Evolutionary conservation across 2,797 vertebrate genomes (phyloP).

Genomic region (Pipistrellus nathusii): DNA sequence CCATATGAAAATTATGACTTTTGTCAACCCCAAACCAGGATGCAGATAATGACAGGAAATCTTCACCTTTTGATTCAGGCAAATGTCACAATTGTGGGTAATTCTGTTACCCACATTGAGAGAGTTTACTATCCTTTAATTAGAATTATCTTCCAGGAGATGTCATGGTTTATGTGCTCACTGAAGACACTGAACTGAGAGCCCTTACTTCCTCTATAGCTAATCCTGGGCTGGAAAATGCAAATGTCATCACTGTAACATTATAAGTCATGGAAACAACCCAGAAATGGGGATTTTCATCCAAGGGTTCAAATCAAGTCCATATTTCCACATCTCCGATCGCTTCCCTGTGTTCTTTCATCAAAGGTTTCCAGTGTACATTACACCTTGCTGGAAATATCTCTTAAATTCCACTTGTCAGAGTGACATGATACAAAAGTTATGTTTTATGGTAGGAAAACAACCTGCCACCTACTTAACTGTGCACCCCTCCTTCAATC

Average conservation of each 20-base stretch:
- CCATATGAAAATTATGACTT: slow-evolving; percentile 54
- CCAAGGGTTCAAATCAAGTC: slow-evolving; percentile 74
- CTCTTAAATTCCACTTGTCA: slow-evolving; percentile 63
- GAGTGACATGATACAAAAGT: slow-evolving; percentile 60
- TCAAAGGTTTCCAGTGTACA: not conserved
- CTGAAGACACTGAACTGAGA: slow-evolving; percentile 62
- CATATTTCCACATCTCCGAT: slow-evolving; percentile 69
- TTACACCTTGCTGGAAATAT: slow-evolving; percentile 59
- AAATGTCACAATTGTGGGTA: slow-evolving; percentile 42
- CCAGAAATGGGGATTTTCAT: slow-evolving; percentile 74
- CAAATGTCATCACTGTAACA: slow-evolving; percentile 75
- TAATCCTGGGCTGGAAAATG: slow-evolving; percentile 75
- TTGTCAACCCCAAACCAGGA: slow-evolving; percentile 52
- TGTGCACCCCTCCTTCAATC: not conserved
- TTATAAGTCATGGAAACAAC: slow-evolving; percentile 70
- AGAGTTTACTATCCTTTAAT: slow-evolving; percentile 40
- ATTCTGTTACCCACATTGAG: slow-evolving; percentile 43
- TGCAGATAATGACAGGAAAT: not conserved
- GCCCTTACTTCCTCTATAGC: slow-evolving; percentile 39
- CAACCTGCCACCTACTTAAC: slow-evolving; percentile 38
- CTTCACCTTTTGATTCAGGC: not conserved
- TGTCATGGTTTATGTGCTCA: slow-evolving; percentile 44
- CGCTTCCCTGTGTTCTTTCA: slow-evolving; percentile 63
- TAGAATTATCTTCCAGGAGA: slow-evolving; percentile 59
- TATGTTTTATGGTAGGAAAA: slow-evolving; percentile 49